These are phyloP conservation scores for Lonchura striata DNA, from an alignment of 2,113 vertebrate species.

Conservation along the genomic window DNA sequence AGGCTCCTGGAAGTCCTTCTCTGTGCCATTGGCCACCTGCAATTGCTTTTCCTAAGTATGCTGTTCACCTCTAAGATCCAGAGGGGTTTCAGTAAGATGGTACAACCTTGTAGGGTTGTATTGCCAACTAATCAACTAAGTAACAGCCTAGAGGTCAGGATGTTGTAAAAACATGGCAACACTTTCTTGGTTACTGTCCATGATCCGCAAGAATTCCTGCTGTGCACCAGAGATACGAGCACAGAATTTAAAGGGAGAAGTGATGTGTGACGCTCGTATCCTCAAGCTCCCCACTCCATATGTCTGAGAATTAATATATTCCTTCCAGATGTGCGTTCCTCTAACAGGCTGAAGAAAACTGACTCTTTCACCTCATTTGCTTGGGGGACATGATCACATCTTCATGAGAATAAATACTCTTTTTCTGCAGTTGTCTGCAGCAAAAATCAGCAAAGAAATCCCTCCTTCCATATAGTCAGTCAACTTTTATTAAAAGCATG, in stretches of 20 bases:
- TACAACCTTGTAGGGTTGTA: background rate
- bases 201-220: background rate
- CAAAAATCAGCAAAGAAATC: background rate
- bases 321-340: background rate
- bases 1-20: background rate
- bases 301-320: conserved; percentile 25
- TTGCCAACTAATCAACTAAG: background rate
- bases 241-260: conserved; percentile 15
- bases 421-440: background rate
- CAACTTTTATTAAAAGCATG: background rate
- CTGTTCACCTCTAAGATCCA: background rate
- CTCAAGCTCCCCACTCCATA: background rate
- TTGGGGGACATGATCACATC: background rate
- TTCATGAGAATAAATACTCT: background rate
- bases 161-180: background rate
- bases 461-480: background rate
- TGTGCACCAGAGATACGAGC: background rate
- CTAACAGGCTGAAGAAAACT: conserved; percentile 8
- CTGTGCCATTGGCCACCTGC: background rate
- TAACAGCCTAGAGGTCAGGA: background rate
- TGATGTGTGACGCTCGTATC: background rate
- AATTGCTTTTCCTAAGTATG: background rate
- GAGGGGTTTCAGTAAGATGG: background rate
- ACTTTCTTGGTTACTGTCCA: background rate
- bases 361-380: background rate